Conservation (phyloP, 2,113 vertebrate genomes). For the Tupaia chinensis region DNA sequence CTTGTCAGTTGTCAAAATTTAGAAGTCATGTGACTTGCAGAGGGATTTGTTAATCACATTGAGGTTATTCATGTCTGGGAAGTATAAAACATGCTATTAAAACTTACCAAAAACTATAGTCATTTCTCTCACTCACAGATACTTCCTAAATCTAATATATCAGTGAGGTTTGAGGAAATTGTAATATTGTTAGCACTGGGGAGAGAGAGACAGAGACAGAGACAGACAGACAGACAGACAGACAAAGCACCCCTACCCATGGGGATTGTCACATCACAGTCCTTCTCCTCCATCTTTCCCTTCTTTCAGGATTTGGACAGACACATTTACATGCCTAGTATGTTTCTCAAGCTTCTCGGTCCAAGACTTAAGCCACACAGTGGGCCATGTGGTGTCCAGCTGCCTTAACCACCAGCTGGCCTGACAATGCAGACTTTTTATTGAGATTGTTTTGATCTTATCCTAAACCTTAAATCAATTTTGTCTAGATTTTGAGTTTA, state of each 20-base stretch:
- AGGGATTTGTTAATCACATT: background rate
- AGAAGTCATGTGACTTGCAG: background rate
- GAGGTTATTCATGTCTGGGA: background rate
- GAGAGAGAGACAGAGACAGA: too few species aligned
- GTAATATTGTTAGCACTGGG: background rate
- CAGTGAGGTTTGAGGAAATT: background rate
- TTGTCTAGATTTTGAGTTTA: background rate
- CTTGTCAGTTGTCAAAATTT: background rate
- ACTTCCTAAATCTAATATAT: background rate
- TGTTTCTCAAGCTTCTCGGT: too few species aligned
- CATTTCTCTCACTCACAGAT: background rate
- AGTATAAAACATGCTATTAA: background rate
- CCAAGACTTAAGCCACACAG: too few species aligned
- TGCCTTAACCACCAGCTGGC: too few species aligned
- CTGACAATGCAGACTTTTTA: background rate
- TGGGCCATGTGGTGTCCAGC: too few species aligned
- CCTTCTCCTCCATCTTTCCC: too few species aligned
- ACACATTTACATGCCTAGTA: too few species aligned
- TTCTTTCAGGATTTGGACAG: too few species aligned
- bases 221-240: too few species aligned
- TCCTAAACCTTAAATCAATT: background rate
- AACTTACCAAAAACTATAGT: background rate
- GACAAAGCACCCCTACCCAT: too few species aligned
- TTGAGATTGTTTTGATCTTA: background rate
- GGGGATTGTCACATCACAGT: too few species aligned